Evolutionary conservation across 2,797 vertebrate species (phyloP), one percentile per base, ranked within the genome.

Genomic region (Cercopithecus mitis): DNA sequence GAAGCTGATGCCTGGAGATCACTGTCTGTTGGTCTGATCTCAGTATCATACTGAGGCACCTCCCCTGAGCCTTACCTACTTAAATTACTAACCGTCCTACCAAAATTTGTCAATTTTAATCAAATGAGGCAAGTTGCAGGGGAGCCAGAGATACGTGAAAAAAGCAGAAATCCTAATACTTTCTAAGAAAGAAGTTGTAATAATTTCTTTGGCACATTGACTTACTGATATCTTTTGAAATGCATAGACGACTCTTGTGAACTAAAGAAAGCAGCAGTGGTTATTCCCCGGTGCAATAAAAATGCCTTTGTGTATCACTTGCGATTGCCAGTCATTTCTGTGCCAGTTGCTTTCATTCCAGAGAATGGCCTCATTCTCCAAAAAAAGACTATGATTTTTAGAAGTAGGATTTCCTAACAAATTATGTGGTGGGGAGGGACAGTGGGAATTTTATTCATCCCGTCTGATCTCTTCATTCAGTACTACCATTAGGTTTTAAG

Each of bases 191-290:
- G 72, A 87, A 75, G 9, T 39, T 36, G n/a, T 43, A 24, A 30
- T 24, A 43, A 36, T 72, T 33, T 50, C 91, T 95, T 85, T 67
- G 75, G 45, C 39, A 47, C 39, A 8, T 0, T 77, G 94, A 67
- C 73, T 81, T 89, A 79, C 92, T 95, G 76, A 10, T 88, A 24
- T 33, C 88, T 93, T 96, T 88, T 33, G 36, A 91, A 64, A 89
- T 85, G 76, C 73, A 67, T 93, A 80, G 77, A 72, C 43, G 41
- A 43, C 17, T 87, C 25, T 67, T 0, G 0, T 70, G 75, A 84
- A 61, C 93, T 61, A 57, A 61, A 86, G 55, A 25, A 72, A 79
- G 84, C 45, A 92, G 84, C 30, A 14, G 13, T 4, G 43, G 55
- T 91, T 43, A 33, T 39, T 43, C 72, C 43, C 70, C 22, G 1